Evolutionary conservation across 2,797 vertebrate genomes (phyloP).

Genomic region (Pangasius larnaudii): DNA sequence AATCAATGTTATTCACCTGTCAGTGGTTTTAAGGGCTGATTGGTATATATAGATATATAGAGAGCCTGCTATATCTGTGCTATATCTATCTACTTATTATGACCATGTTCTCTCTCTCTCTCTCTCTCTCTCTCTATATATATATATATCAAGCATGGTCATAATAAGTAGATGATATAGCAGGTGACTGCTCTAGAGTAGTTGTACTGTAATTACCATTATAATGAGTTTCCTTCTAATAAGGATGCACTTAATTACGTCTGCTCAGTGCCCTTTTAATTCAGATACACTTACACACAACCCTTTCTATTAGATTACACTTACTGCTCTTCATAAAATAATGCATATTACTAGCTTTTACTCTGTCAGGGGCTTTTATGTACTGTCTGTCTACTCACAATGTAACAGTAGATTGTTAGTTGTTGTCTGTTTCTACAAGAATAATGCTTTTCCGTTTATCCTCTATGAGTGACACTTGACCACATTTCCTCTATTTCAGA

Average conservation of each 20-base stretch:
- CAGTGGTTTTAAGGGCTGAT: too few relatives aligned
- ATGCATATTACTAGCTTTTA: conserved; percentile 25
- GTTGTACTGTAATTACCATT: conserved; percentile 84
- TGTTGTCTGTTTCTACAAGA: not conserved
- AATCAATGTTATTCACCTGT: too few relatives aligned
- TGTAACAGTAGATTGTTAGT: not conserved
- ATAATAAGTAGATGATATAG: conserved; percentile 40
- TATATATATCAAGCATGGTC: not conserved
- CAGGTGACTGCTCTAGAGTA: conserved; percentile 56
- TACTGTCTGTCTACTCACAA: not conserved
- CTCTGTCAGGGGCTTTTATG: conserved; percentile 1
- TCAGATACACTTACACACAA: conserved; percentile 85
- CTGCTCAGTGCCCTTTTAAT: conserved; percentile 83
- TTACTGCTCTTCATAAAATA: conserved; percentile 79
- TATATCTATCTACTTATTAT: too few relatives aligned
- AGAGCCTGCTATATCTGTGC: too few relatives aligned
- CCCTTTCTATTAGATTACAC: conserved; percentile 77
- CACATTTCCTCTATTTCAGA: too few relatives aligned
- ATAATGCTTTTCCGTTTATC: not conserved
- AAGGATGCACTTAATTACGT: conserved; percentile 84
- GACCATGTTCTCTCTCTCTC: too few relatives aligned
- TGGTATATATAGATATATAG: too few relatives aligned
- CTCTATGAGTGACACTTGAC: not conserved
- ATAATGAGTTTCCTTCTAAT: conserved; percentile 83
- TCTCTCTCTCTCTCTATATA: too few relatives aligned